Evolutionary conservation across 2,797 vertebrate genomes (phyloP).

Genomic region (Hapalemur alaotrensis): DNA sequence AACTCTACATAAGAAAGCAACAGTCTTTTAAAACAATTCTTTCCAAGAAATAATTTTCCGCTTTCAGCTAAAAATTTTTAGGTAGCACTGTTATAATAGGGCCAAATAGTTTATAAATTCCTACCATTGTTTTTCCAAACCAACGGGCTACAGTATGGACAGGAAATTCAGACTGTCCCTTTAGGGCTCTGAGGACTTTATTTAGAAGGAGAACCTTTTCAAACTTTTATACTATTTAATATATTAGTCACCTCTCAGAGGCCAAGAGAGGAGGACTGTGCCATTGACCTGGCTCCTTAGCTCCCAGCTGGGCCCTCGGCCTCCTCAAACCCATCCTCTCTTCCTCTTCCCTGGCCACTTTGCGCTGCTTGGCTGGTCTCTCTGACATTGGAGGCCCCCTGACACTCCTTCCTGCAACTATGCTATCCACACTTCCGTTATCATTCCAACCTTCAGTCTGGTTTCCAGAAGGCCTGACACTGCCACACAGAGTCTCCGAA

Average conservation of each 20-base stretch:
- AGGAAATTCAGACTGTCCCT: background rate
- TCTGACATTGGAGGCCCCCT: accelerated
- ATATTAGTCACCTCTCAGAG: background rate
- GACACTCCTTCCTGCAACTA: background rate
- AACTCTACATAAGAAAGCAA: constrained; percentile 26
- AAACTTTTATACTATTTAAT: no score
- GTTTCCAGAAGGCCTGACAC: background rate
- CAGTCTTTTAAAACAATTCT: background rate
- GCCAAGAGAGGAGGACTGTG: background rate
- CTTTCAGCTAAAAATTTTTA: background rate
- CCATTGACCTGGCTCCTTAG: background rate
- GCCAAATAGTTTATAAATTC: background rate
- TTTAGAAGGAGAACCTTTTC: background rate
- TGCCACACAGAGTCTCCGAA: background rate
- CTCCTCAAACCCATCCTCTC: background rate
- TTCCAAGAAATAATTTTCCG: background rate
- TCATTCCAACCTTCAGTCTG: background rate
- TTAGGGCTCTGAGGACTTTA: background rate
- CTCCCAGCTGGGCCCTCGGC: no score
- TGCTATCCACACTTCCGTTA: background rate
- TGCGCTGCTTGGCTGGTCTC: background rate
- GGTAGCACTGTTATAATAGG: background rate
- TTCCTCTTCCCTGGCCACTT: background rate
- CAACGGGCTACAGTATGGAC: background rate
- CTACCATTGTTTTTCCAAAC: background rate